Percentiles rank a stretch among this genome's conserved stretches.
phyloP scores from a whole-genome alignment of 2,113 vertebrate genomes.

The Labeo rohita region DNA sequence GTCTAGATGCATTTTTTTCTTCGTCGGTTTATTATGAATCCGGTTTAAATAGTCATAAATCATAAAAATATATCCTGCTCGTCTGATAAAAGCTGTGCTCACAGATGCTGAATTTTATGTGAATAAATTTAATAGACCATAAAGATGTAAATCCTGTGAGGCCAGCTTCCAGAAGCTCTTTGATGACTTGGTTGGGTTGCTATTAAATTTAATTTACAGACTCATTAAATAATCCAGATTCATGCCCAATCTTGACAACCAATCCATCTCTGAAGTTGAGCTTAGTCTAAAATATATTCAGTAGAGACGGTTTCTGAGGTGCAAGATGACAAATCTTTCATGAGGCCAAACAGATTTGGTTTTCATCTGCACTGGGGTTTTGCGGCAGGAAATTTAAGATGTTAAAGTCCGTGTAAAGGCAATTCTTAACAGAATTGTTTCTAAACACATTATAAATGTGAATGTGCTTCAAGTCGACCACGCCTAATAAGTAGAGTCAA shows the following conservation, averaged over 20 bases:
- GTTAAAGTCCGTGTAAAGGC: neutral
- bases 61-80: neutral
- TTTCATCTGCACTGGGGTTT: neutral
- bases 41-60: conserved; percentile 15
- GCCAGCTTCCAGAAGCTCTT: conserved; percentile 37
- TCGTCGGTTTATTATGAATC: conserved; percentile 10
- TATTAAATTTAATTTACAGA: conserved; percentile 37
- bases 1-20: neutral
- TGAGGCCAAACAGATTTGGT: conserved; percentile 9
- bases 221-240: conserved; percentile 38
- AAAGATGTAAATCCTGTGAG: conserved; percentile 26
- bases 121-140: conserved; percentile 29
- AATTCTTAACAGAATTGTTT: no score
- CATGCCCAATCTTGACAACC: conserved; percentile 33
- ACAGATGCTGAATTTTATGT: conserved; percentile 23
- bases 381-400: neutral
- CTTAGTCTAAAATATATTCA: conserved; percentile 23
- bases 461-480: no score
- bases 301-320: conserved; percentile 14
- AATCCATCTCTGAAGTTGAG: conserved; percentile 3
- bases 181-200: conserved; percentile 35
- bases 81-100: conserved; percentile 8
- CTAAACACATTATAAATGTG: no score
- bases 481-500: no score
- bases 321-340: conserved; percentile 21